phyloP scores from a whole-genome alignment of 2,113 vertebrate genomes.

The Callionymus lyra region DNA sequence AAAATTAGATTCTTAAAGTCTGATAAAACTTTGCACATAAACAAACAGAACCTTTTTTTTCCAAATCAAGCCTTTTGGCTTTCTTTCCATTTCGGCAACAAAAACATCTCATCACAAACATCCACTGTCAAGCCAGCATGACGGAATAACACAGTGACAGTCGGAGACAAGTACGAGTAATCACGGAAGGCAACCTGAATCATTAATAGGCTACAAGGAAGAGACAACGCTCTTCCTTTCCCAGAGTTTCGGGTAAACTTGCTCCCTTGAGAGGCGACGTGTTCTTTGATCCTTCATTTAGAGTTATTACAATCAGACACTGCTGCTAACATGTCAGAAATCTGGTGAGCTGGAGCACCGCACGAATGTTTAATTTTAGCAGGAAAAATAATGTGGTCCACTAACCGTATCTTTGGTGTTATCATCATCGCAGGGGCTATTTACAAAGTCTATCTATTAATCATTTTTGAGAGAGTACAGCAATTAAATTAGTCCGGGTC shows the following conservation, averaged over 20 bases:
- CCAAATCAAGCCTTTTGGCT: too few relatives aligned
- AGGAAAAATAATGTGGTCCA: slow-evolving; percentile 37
- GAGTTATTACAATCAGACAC: slow-evolving; percentile 27
- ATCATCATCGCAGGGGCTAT: slow-evolving; percentile 39
- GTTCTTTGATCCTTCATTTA: slow-evolving; percentile 30
- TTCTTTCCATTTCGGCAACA: too few relatives aligned
- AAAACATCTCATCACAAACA: slow-evolving; percentile 17
- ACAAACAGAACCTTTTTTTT: too few relatives aligned
- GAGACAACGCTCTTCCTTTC: slow-evolving; percentile 15
- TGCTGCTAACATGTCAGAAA: slow-evolving; percentile 16
- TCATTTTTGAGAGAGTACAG: slow-evolving; percentile 47
- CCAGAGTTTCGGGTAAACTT: slow-evolving; percentile 6
- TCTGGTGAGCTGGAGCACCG: slow-evolving; percentile 11
- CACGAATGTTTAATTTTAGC: slow-evolving; percentile 40
- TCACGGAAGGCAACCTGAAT: slow-evolving; percentile 11
- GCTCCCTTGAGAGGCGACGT: too few relatives aligned
- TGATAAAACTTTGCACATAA: too few relatives aligned
- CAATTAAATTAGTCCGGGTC: slow-evolving; percentile 61
- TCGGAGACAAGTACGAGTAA: slow-evolving; percentile 9
- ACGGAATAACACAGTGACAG: slow-evolving; percentile 17
- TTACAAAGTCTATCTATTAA: slow-evolving; percentile 54
- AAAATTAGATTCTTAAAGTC: too few relatives aligned
- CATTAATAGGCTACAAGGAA: slow-evolving; percentile 33
- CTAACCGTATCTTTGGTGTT: slow-evolving; percentile 40
- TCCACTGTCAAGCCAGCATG: not conserved